A percentile compares a stretch with the other conserved stretches of the same genome.
These are phyloP conservation scores for Lithobates sylvaticus DNA, from an alignment of 2,797 vertebrate genomes.

Conservation along the genomic window DNA sequence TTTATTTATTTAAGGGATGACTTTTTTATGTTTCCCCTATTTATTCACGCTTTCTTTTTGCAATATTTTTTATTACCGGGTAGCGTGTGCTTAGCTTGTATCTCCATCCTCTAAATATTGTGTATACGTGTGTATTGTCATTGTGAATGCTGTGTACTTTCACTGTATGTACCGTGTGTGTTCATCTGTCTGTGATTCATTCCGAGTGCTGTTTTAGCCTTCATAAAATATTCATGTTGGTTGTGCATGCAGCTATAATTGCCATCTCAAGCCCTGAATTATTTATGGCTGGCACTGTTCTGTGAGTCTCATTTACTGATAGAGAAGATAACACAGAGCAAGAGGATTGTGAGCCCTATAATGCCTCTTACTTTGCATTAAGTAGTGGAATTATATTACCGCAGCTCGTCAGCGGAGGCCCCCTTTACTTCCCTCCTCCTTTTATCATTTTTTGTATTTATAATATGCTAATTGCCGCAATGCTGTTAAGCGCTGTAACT, in stretches of 20 bases:
- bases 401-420: conserved; percentile 82
- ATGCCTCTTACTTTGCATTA: conserved; percentile 91
- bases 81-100: not conserved
- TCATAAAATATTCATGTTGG: conserved; percentile 99
- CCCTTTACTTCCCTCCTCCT: conserved; percentile 71
- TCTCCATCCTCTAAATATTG: conserved; percentile 34
- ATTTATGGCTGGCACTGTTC: conserved; percentile 96
- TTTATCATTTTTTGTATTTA: conserved; percentile 82
- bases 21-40: conserved; percentile 25
- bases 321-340: conserved; percentile 83
- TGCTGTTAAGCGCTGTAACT: conserved; percentile 81
- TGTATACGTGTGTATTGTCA: conserved; percentile 62
- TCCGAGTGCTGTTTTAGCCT: conserved; percentile 97
- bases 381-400: conserved; percentile 90
- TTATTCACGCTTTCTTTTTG: not conserved
- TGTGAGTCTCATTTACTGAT: conserved; percentile 91
- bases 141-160: conserved; percentile 63
- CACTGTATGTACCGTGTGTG: conserved; percentile 66
- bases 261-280: conserved; percentile 99
- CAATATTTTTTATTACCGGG: not conserved
- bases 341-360: conserved; percentile 87
- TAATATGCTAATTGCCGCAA: conserved; percentile 85
- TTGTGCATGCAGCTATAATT: conserved; percentile 99
- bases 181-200: conserved; percentile 88
- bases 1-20: conserved; percentile 32